These are phyloP conservation scores for Uloborus diversus DNA, from an alignment of 1,140 invertebrate species.

Conservation along the genomic window DNA sequence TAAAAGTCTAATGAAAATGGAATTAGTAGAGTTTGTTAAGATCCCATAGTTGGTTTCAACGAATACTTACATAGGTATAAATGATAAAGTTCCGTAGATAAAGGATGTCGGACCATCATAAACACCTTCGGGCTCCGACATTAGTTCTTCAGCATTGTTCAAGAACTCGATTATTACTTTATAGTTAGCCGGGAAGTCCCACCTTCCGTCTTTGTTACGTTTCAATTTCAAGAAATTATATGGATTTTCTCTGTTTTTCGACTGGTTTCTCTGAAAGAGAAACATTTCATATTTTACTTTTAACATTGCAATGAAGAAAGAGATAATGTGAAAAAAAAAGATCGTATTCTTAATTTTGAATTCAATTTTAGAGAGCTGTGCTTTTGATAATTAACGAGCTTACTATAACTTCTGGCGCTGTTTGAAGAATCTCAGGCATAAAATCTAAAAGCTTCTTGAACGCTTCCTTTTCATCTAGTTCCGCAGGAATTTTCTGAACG, in stretches of 20 bases:
- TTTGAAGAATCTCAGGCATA: too few relatives aligned
- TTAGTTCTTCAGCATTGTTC: neutral
- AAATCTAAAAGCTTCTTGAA: too few relatives aligned
- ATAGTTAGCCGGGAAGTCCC: neutral
- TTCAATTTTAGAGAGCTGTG: too few relatives aligned
- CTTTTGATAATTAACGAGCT: too few relatives aligned
- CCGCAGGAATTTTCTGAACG: too few relatives aligned
- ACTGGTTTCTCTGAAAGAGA: neutral
- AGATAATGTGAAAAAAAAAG: too few relatives aligned
- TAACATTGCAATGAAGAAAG: too few relatives aligned
- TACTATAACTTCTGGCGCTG: too few relatives aligned
- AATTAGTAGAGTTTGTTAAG: neutral
- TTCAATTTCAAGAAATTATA: too few relatives aligned
- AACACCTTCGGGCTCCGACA: neutral
- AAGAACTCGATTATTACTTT: neutral
- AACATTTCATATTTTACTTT: too few relatives aligned
- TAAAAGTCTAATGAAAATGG: neutral
- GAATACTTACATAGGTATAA: slow-evolving; percentile 6
- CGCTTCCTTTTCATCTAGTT: too few relatives aligned
- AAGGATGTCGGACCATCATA: slow-evolving; percentile 5
- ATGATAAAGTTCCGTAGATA: slow-evolving; percentile 10
- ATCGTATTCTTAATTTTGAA: too few relatives aligned
- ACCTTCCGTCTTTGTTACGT: neutral
- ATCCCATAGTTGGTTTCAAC: neutral
- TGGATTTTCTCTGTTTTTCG: neutral